Percentiles rank a stretch among this genome's conserved stretches.
Evolutionary conservation across 2,888 invertebrate genomes (phyloP).

Genomic region (Ochropleura leucogaster): DNA sequence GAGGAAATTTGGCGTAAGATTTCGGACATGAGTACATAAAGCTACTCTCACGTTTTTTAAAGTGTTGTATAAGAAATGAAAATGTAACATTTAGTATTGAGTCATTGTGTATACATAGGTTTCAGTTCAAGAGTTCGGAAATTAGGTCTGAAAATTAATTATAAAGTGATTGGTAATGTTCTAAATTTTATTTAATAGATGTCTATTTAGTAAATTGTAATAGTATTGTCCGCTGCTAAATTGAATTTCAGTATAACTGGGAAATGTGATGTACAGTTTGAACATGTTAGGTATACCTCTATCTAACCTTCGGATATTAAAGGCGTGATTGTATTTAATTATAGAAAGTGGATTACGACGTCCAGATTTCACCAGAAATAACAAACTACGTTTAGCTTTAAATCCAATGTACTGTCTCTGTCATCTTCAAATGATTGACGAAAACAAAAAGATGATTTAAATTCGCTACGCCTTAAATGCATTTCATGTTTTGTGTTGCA

Average conservation of each 20-base stretch:
- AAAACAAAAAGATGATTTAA: background rate
- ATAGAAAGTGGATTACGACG: background rate
- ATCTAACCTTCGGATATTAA: too few relatives aligned
- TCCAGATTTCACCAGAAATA: background rate
- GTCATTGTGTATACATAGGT: background rate
- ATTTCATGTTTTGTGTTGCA: background rate
- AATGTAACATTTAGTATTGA: background rate
- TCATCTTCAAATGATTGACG: background rate
- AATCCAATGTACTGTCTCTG: background rate
- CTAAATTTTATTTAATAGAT: background rate
- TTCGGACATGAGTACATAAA: conserved; percentile 40
- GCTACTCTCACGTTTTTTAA: conserved; percentile 1
- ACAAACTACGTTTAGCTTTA: background rate
- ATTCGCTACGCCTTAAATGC: background rate
- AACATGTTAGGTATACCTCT: too few relatives aligned
- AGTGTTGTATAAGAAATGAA: conserved; percentile 1
- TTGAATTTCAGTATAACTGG: background rate
- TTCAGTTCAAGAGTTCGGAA: background rate
- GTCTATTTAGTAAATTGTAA: background rate
- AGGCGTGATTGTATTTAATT: background rate
- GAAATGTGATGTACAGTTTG: background rate
- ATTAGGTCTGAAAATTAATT: background rate
- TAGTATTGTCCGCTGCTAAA: background rate
- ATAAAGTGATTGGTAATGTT: background rate
- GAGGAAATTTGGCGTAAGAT: conserved; percentile 45